These are phyloP conservation scores for Coelinius sp. DNA, from an alignment of 2,888 invertebrate genomes.

Conservation along the genomic window DNA sequence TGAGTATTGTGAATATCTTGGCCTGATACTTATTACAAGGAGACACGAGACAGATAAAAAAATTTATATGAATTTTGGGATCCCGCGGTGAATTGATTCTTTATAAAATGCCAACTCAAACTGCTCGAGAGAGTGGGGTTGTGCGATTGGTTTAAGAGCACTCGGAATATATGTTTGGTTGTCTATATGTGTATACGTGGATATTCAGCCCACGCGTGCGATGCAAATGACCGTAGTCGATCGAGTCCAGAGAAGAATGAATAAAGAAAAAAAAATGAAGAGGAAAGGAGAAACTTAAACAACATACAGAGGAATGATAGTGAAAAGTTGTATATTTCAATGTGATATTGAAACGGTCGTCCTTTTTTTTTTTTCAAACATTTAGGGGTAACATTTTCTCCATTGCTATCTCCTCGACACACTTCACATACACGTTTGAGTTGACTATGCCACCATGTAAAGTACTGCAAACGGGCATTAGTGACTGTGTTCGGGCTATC, in stretches of 20 bases:
- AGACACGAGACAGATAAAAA: neutral
- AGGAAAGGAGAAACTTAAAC: neutral
- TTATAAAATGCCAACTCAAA: slow-evolving; percentile 44
- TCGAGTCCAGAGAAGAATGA: neutral
- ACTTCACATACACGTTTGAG: slow-evolving; percentile 11
- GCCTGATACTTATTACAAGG: neutral
- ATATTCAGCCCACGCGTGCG: slow-evolving; percentile 33
- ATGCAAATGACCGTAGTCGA: slow-evolving; percentile 34
- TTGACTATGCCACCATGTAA: slow-evolving; percentile 26
- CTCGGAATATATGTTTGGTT: neutral
- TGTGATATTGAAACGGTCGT: slow-evolving; percentile 9
- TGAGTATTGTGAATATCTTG: neutral
- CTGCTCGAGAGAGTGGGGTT: slow-evolving; percentile 26
- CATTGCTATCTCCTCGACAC: slow-evolving; percentile 24
- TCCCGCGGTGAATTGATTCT: slow-evolving; percentile 50
- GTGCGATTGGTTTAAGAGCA: slow-evolving; percentile 33
- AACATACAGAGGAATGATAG: slow-evolving; percentile 13
- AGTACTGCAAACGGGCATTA: slow-evolving; percentile 32
- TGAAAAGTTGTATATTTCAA: slow-evolving; percentile 9
- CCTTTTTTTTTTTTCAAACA: neutral
- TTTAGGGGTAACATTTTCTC: neutral
- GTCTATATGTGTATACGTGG: slow-evolving; percentile 16
- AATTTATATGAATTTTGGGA: slow-evolving; percentile 25
- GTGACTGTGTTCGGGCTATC: slow-evolving; percentile 45
- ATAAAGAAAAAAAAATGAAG: neutral